Conservation (phyloP, 2,888 invertebrate species). For the Luperina nickerlii region DNA sequence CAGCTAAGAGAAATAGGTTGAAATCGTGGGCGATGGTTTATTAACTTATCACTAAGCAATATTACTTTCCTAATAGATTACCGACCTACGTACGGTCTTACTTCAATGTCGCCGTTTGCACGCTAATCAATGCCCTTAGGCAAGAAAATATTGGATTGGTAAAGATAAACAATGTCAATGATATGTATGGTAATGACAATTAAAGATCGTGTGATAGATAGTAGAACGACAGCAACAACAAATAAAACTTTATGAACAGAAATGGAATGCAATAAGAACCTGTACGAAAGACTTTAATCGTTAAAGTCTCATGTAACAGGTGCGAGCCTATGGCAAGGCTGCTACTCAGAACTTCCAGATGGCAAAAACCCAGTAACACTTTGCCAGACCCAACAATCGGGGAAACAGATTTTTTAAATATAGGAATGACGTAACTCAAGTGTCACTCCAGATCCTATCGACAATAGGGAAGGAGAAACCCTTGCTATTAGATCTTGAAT, state of each 20-base stretch:
- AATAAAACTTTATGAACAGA: neutral
- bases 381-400: neutral
- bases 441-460: neutral
- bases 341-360: neutral
- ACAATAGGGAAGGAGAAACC: neutral
- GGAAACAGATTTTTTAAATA: neutral
- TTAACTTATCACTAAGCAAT: slow-evolving; percentile 52
- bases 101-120: slow-evolving; percentile 44
- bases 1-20: slow-evolving; percentile 41
- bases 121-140: slow-evolving; percentile 39
- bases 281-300: neutral
- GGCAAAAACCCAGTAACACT: neutral
- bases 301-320: neutral
- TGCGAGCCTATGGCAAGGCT: too few relatives aligned
- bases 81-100: slow-evolving; percentile 53
- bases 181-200: slow-evolving; percentile 39
- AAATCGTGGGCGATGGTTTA: slow-evolving; percentile 56
- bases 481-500: neutral
- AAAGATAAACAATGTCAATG: slow-evolving; percentile 9
- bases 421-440: neutral
- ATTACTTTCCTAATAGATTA: slow-evolving; percentile 55
- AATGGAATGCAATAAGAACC: neutral
- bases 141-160: slow-evolving; percentile 30
- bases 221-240: neutral
- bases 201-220: slow-evolving; percentile 17